Percentiles rank a stretch among this genome's conserved stretches.
Evolutionary conservation across 1,140 invertebrate genomes (phyloP).

Genomic region (Cydia amplana): DNA sequence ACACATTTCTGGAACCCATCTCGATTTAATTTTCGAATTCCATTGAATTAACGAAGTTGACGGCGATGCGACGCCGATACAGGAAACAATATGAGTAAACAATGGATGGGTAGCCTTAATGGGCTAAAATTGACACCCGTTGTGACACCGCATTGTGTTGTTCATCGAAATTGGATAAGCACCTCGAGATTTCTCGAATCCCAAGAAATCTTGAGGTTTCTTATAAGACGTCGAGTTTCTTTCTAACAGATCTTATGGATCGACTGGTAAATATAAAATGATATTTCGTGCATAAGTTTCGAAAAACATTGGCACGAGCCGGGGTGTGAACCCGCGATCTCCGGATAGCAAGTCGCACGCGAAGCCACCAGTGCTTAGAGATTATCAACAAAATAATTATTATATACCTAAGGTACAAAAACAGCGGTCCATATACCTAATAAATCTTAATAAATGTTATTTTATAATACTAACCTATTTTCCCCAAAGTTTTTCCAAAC

Average conservation of each 20-base stretch:
- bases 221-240: background rate
- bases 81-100: conserved; percentile 52
- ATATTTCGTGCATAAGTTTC: too few relatives aligned
- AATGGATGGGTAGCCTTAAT: conserved; percentile 52
- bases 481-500: too few relatives aligned
- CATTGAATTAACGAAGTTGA: conserved; percentile 39
- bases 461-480: too few relatives aligned
- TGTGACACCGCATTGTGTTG: conserved; percentile 37
- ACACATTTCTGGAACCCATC: background rate
- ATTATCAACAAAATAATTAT: too few relatives aligned
- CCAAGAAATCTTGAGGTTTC: background rate
- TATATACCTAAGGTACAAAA: too few relatives aligned
- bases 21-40: conserved; percentile 33
- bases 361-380: too few relatives aligned
- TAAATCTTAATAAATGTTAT: background rate
- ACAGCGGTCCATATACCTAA: too few relatives aligned
- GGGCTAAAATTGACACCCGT: conserved; percentile 54
- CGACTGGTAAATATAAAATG: too few relatives aligned
- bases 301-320: too few relatives aligned
- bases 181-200: background rate
- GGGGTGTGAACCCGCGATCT: too few relatives aligned
- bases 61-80: conserved; percentile 46
- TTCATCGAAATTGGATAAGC: conserved; percentile 44
- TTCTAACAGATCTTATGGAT: too few relatives aligned
- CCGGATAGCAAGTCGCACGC: too few relatives aligned